phyloP scores from a whole-genome alignment of 2,113 vertebrate species.

The Rallus limicola region DNA sequence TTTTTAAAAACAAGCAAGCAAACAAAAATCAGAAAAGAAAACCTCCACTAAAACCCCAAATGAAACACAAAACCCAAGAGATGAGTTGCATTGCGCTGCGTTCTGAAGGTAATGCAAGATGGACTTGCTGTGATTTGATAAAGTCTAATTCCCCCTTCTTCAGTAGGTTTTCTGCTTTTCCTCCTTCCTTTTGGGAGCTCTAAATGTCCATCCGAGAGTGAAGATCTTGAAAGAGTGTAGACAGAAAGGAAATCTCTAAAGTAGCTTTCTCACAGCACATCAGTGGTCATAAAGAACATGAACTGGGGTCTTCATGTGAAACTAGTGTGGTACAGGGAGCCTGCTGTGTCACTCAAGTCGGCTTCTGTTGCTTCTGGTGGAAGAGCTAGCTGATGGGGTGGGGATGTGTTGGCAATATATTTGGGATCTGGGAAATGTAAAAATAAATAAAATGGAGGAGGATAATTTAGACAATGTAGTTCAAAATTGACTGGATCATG shows the following conservation, averaged over 20 bases:
- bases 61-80: not conserved
- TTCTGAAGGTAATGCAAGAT: not conserved
- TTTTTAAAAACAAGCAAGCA: not conserved
- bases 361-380: not conserved
- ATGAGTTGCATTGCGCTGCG: not conserved
- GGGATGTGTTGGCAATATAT: not conserved
- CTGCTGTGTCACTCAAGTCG: not conserved
- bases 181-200: not conserved
- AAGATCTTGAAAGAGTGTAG: not conserved
- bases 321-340: not conserved
- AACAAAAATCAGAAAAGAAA: not conserved
- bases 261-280: not conserved
- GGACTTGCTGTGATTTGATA: not conserved
- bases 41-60: not conserved
- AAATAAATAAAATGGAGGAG: not conserved
- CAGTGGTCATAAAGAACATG: not conserved
- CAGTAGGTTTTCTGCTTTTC: not conserved
- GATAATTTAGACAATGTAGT: not conserved
- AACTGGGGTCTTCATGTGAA: not conserved
- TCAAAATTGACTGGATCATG: not conserved
- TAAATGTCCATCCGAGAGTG: not conserved
- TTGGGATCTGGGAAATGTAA: not conserved
- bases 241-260: not conserved
- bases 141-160: not conserved
- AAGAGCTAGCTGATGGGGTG: not conserved